These are phyloP conservation scores for Porites australiensis DNA, from an alignment of 64 coral and sea anemone species.

Conservation along the genomic window DNA sequence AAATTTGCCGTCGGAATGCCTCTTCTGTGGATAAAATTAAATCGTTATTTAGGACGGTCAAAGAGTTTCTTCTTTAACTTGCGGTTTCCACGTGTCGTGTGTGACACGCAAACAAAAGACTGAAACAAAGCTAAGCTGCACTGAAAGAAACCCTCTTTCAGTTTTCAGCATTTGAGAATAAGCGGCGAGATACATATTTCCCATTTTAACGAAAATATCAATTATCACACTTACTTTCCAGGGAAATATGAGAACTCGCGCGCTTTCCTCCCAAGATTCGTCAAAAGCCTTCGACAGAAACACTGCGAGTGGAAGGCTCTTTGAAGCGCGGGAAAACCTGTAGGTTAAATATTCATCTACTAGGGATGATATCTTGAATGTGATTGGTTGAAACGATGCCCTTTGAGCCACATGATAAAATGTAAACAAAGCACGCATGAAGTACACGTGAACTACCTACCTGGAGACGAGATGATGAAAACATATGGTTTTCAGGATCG, in stretches of 20 bases:
- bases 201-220: neutral
- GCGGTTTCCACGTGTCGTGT: constrained; percentile 20
- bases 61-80: neutral
- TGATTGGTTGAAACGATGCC: constrained; percentile 15
- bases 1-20: neutral
- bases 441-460: constrained; percentile 9
- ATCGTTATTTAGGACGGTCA: neutral
- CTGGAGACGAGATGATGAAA: neutral
- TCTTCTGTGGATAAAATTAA: neutral
- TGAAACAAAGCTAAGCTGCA: neutral
- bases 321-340: constrained; percentile 17
- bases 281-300: neutral
- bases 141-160: neutral
- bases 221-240: neutral
- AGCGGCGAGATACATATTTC: neutral
- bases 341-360: constrained; percentile 10
- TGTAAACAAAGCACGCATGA: neutral
- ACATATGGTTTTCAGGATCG: neutral
- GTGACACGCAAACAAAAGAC: neutral
- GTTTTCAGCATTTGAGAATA: too few relatives aligned
- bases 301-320: neutral
- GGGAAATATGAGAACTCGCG: neutral
- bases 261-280: neutral
- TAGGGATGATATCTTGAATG: neutral
- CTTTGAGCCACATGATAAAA: neutral